Evolutionary conservation across 2,797 vertebrate genomes (phyloP), one percentile per base, ranked within the genome.

Genomic region (Allobates femoralis): DNA sequence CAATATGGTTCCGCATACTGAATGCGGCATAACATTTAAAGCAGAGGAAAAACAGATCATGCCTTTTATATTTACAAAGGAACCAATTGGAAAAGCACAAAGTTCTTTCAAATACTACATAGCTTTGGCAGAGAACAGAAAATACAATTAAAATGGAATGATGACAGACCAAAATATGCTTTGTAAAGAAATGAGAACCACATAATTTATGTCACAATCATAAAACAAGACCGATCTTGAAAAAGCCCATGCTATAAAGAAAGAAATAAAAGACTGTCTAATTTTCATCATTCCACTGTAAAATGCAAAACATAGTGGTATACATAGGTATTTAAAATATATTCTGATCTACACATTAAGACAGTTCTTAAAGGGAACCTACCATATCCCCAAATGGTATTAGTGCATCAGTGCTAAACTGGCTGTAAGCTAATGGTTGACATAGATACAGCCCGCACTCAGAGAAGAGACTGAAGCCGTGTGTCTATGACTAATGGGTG

Each of bases 71-170:
- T 83, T 83, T 87, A 71, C 79, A 77, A n/a, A 85, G 76, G 64
- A 76, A 67, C 51, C 73, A 32, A 71, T 87, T 78, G 73, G 60
- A 69, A 87, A 32, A 71, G 34, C 58, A 55, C 73, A 87, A 51
- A 83, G 60, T 15, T 15, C 62, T 83, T 78, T 87, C 62, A 87
- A 78, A 83, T 51, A 78, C 51, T 67, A 71, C 73, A 69, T 79
- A 78, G 73, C 62, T 83, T 87, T 87, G 85, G 85, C 85, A 87
- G 53, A 46, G 46, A 83, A 62, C 34, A 58, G 34, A 83, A 87
- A 87, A 87, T 83, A 79, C 85, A 87, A 87, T 83, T 87, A 83
- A 78, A 51, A 81, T 83, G 74, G 85, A 83, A 78, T 58, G 74
- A 87, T 83, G 85, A 87, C 74, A 87, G 85, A 83, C 80, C 74